These are phyloP conservation scores for Xiphophorus maculatus DNA, from an alignment of 2,113 vertebrate genomes.

Conservation along the genomic window DNA sequence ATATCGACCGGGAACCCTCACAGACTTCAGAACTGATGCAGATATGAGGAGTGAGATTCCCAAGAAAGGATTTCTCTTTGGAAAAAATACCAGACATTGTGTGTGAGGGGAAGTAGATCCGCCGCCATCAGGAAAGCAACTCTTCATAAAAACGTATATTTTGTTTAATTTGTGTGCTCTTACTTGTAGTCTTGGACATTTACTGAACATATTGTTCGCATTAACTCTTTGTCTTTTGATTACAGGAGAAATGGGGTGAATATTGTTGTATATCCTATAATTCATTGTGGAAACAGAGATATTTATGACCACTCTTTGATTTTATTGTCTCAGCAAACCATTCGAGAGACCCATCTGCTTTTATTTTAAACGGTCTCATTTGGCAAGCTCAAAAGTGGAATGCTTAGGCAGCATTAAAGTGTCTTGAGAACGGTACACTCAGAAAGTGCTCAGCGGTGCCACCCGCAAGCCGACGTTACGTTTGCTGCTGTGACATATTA, in stretches of 20 bases:
- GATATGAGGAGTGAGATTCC: constrained; percentile 33
- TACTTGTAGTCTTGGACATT: constrained; percentile 60
- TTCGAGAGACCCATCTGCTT: constrained; percentile 42
- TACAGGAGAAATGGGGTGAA: constrained; percentile 25
- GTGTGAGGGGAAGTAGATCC: neutral
- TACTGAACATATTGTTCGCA: constrained; percentile 78
- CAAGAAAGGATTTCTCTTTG: constrained; percentile 11
- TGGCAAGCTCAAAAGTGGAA: constrained; percentile 25
- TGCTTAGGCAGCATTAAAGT: constrained; percentile 22
- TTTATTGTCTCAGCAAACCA: constrained; percentile 37
- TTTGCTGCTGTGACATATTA: constrained; percentile 61
- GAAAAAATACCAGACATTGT: neutral
- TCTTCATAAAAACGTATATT: constrained; percentile 39
- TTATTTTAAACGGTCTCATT: constrained; percentile 33
- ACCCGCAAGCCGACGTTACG: constrained; percentile 25
- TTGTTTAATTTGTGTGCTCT: constrained; percentile 45
- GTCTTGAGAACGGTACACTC: constrained; percentile 15
- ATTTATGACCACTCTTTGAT: constrained; percentile 58
- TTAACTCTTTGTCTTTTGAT: constrained; percentile 59
- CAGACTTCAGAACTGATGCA: constrained; percentile 15
- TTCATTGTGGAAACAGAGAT: constrained; percentile 58
- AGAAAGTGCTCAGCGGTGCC: constrained; percentile 21
- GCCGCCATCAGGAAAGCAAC: constrained; percentile 14
- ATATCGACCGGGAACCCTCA: constrained; percentile 9
- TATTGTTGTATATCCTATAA: constrained; percentile 63